Conservation (phyloP, 2,888 invertebrate species). For the Thysanoteuthis rhombus region DNA sequence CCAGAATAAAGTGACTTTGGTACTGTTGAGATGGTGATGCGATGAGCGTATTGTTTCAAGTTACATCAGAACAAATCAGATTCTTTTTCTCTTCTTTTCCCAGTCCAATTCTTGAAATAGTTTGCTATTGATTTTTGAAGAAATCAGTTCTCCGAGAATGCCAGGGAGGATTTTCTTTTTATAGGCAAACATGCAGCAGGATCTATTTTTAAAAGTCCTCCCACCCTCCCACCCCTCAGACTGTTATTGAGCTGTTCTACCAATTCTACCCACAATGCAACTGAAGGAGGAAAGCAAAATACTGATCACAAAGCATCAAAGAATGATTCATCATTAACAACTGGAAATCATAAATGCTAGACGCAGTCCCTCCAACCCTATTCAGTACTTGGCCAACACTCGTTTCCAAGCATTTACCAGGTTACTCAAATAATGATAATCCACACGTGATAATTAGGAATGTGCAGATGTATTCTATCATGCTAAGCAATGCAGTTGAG, state of each 20-base stretch:
- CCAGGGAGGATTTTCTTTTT: neutral
- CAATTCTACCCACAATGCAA: neutral
- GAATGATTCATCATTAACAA: neutral
- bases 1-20: neutral
- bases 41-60: neutral
- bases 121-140: neutral
- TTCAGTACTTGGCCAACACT: no score
- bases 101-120: neutral
- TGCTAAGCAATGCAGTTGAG: no score
- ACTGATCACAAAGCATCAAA: neutral
- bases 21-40: neutral
- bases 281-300: neutral
- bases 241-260: neutral
- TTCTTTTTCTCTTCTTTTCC: neutral
- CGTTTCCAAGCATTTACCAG: no score
- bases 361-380: no score
- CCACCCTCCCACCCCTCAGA: no score
- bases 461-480: no score
- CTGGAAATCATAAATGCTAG: neutral
- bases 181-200: neutral
- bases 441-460: no score
- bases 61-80: neutral
- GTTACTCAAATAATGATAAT: no score
- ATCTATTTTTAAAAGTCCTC: neutral
- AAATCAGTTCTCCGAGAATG: neutral